Base-by-base conservation (phyloP, 2,797 vertebrate genomes). In the Acipenser oxyrinchus region DNA sequence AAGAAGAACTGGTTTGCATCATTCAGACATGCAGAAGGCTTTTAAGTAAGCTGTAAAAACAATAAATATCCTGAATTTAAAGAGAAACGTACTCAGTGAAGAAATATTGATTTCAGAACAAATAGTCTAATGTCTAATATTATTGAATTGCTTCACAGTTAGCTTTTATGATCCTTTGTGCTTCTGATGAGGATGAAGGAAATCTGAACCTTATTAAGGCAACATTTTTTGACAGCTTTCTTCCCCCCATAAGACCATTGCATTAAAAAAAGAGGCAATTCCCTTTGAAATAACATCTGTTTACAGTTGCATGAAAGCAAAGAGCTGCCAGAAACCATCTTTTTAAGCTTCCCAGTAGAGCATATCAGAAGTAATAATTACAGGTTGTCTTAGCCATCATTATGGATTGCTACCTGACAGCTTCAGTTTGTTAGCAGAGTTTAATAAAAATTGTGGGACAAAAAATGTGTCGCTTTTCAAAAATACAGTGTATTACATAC, bases 31-130 rank as follows among this genome's bases (percentile, higher is more conserved):
- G 87, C 87, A 78, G 75, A 89, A 88, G 84, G 87, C 87, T 88
- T 90, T 88, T 89, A 92, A 88, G 88, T 88, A 89, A 91, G 87
- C 88, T 87, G 82, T 89, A 89, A 88, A 86, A 90, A 92, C 85
- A 92, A 90, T 88, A 93, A 90, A 91, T 87, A 92, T 83, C 82
- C 86, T 85, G 80, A 87, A 90, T 86, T 85, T 84, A 84, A 82
- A 84, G 84, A 87, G 84, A 81, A 83, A 86, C 80, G 83, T 88
- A 53, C 69, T 68, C 66, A 69, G 68, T 74, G 78, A 86, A 83
- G 83, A 81, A 78, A 85, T 89, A 88, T 90, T 89, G 88, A 89
- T 89, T 91, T 91, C 86, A 86, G 89, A 90, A 88, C 83, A 87
- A 82, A 87, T 79, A 89, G 84, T 86, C 84, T 84, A 83, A 87